Evolutionary conservation across 1,140 invertebrate species (phyloP), one percentile per base, ranked within the genome.

Genomic region (Tribolium madens): DNA sequence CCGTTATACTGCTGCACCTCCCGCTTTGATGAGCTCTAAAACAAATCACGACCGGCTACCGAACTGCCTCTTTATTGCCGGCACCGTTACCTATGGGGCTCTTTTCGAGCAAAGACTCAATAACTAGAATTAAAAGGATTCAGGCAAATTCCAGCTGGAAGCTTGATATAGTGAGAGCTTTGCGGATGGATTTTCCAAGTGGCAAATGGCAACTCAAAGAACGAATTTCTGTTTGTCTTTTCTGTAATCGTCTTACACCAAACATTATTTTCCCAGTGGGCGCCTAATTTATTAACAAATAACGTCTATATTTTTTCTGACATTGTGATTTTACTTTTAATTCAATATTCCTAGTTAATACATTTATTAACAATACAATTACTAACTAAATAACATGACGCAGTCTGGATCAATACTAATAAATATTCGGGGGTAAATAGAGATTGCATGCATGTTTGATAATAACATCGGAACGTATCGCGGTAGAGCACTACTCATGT

Each of bases 21-120:
- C 75, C 75, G 75, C 53, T 76, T 76, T 76, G 75, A 76, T 76
- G 75, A 72, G 75, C 75, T 76, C 68, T 76, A 76, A 76, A 76
- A 76, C 75, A 76, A 76, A 76, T 76, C 75, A 76, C 75, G 69
- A 73, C 75, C 69, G 68, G 75, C 75, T 76, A 76, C 75, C 70
- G 69, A 72, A 76, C 70, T 76, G 75, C 53, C 52, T 69, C 68
- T 76, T 76, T 76, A 76, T 76, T 76, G 71, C 75, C 64, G 15
- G 46, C 69, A 64, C 57, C 57, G 57, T 64, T 64, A 64, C 57
- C 57, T 64, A 64, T 33, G 57, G 57, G 57, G 57, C 26, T n/a
- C 26, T 64, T 33, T 64, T 12, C 10, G 9, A 33, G 21, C 57
- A 13, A 64, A 31, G 57, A 64, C 21, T 64, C 57, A 64, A 64